Conservation (phyloP, 2,797 vertebrate genomes). For the Sebastes melanostomus region DNA sequence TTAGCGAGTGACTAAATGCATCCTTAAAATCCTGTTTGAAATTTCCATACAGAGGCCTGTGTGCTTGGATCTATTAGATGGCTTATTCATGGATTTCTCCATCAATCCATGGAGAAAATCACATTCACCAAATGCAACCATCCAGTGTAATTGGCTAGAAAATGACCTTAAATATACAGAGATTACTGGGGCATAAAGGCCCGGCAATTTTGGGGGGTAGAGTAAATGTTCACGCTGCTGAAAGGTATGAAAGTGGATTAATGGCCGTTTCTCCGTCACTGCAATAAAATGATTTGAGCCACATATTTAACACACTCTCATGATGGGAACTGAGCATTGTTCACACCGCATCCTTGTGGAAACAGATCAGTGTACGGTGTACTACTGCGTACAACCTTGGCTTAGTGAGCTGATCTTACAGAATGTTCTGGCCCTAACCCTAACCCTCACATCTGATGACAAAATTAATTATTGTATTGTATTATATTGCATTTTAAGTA, state of each 20-base stretch:
- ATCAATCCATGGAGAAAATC: slow-evolving; percentile 54
- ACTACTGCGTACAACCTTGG: not conserved
- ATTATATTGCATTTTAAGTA: not conserved
- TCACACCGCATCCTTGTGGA: not conserved
- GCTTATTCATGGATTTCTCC: slow-evolving; percentile 54
- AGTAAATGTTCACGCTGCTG: slow-evolving; percentile 48
- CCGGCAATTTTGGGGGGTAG: slow-evolving; percentile 3
- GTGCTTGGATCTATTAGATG: slow-evolving; percentile 29
- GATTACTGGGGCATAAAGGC: slow-evolving; percentile 58
- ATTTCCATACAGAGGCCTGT: slow-evolving; percentile 24
- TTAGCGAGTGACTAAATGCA: not conserved
- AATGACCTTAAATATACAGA: slow-evolving; percentile 69
- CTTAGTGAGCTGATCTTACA: not conserved
- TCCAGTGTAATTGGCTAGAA: slow-evolving; percentile 68
- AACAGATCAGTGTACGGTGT: not conserved
- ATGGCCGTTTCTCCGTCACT: slow-evolving; percentile 51
- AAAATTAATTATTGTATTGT: not conserved
- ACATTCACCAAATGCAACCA: slow-evolving; percentile 56
- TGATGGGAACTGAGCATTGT: not conserved
- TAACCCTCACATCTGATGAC: not conserved
- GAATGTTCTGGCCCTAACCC: not conserved
- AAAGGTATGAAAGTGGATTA: slow-evolving; percentile 73
- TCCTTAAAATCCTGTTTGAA: slow-evolving; percentile 33
- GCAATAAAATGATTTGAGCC: slow-evolving; percentile 51
- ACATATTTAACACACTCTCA: slow-evolving; percentile 38